Percentiles rank a stretch among this genome's conserved stretches.
Evolutionary conservation across 2,797 vertebrate genomes (phyloP).

Genomic region (Melanotaenia pygmaea): DNA sequence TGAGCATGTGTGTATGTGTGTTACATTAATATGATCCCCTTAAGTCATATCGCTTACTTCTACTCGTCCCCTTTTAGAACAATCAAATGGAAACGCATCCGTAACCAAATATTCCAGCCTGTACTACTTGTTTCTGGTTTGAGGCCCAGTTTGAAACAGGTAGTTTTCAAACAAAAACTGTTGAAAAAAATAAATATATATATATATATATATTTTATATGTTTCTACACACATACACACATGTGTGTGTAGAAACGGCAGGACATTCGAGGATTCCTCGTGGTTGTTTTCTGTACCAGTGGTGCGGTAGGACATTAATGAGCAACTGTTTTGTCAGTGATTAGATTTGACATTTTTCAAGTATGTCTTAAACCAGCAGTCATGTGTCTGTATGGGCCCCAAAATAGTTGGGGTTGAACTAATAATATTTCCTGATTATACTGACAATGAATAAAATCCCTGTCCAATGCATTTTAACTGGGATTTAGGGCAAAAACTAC

Average conservation of each 20-base stretch:
- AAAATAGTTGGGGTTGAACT: slow-evolving; percentile 12
- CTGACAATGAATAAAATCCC: neutral
- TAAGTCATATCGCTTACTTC: slow-evolving; percentile 82
- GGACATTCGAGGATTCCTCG: slow-evolving; percentile 12
- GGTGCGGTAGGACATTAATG: slow-evolving; percentile 20
- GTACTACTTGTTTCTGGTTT: slow-evolving; percentile 62
- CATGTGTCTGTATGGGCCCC: neutral
- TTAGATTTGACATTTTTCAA: neutral
- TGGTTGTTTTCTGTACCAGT: slow-evolving; percentile 11
- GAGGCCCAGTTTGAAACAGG: slow-evolving; percentile 65
- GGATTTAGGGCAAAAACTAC: slow-evolving; percentile 4
- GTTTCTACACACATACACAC: too few species aligned
- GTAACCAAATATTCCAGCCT: slow-evolving; percentile 81
- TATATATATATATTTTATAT: too few species aligned
- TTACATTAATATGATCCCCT: slow-evolving; percentile 84
- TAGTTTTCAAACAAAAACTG: slow-evolving; percentile 31
- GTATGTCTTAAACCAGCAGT: slow-evolving; percentile 6
- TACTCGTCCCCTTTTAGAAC: slow-evolving; percentile 78
- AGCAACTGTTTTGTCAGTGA: slow-evolving; percentile 33
- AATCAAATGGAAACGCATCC: slow-evolving; percentile 83
- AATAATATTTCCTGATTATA: slow-evolving; percentile 10
- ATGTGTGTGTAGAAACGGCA: slow-evolving; percentile 18
- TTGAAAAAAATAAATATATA: slow-evolving; percentile 1
- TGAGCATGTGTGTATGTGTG: slow-evolving; percentile 61
- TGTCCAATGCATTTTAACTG: neutral